phyloP scores from a whole-genome alignment of 2,113 vertebrate species.

The Poeciliopsis retropinna region DNA sequence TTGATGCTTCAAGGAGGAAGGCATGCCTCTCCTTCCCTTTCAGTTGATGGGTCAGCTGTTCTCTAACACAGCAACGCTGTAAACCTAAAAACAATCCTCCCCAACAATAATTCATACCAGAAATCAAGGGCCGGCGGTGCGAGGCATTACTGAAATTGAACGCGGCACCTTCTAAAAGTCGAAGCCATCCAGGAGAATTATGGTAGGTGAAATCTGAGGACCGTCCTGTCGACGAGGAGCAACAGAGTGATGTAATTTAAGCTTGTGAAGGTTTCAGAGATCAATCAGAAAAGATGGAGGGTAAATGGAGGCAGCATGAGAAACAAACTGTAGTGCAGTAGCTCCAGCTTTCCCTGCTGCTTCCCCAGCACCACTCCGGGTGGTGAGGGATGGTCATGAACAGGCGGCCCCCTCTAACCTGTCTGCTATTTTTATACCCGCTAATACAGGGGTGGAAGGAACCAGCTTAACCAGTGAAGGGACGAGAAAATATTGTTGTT shows the following conservation, averaged over 20 bases:
- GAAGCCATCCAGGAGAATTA: conserved; percentile 72
- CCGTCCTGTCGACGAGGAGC: conserved; percentile 53
- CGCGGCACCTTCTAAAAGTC: conserved; percentile 68
- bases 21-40: conserved; percentile 4
- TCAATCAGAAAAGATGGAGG: conserved; percentile 63
- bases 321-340: conserved; percentile 25
- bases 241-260: conserved; percentile 75
- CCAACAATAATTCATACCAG: conserved; percentile 73
- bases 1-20: background rate
- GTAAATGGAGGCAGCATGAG: conserved; percentile 27
- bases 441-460: conserved; percentile 42
- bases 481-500: conserved; percentile 63
- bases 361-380: conserved; percentile 50
- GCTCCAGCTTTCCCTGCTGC: conserved; percentile 50
- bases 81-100: conserved; percentile 58
- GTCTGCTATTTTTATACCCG: conserved; percentile 61
- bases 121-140: conserved; percentile 19
- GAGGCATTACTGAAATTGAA: conserved; percentile 73
- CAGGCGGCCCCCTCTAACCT: conserved; percentile 51
- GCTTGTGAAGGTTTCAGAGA: conserved; percentile 62
- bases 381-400: conserved; percentile 65
- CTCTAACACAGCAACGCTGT: conserved; percentile 47
- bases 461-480: conserved; percentile 35
- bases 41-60: conserved; percentile 60
- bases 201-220: conserved; percentile 58